phyloP scores from a whole-genome alignment of 2,797 vertebrate species.

The Alca torda region DNA sequence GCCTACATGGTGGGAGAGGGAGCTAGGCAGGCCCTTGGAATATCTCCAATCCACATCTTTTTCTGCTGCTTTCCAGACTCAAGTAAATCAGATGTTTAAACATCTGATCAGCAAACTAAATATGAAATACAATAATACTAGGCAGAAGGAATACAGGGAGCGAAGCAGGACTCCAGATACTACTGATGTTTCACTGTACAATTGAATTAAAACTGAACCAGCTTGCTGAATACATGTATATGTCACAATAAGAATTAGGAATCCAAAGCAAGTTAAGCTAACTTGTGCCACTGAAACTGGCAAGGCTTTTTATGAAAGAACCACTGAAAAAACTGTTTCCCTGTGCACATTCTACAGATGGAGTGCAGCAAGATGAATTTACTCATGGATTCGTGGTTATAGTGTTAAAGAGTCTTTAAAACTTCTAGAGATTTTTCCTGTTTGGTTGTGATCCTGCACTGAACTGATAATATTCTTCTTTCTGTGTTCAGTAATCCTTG shows the following conservation, averaged over 20 bases:
- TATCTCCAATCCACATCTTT: not conserved
- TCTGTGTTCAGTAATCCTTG: constrained; percentile 15
- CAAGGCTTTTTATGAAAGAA: not conserved
- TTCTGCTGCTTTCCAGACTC: not conserved
- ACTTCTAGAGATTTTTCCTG: constrained; percentile 16
- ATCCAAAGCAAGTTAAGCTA: not conserved
- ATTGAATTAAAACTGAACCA: not conserved
- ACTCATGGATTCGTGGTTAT: not conserved
- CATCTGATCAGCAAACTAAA: not conserved
- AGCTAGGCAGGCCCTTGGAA: not conserved
- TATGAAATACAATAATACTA: not conserved
- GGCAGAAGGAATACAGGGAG: not conserved
- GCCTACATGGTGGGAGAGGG: not conserved
- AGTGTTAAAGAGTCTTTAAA: not conserved
- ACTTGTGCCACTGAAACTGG: not conserved
- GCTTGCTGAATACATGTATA: not conserved
- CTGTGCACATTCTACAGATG: not conserved
- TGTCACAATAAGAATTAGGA: not conserved
- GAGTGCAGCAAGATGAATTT: not conserved
- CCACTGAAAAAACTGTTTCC: not conserved
- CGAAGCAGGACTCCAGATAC: not conserved
- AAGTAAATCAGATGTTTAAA: not conserved
- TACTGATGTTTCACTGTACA: not conserved
- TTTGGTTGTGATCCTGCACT: not conserved
- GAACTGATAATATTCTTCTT: constrained; percentile 26